Percentiles rank a stretch among this genome's conserved stretches.
phyloP scores from a whole-genome alignment of 2,797 vertebrate species.

The Poeciliopsis turneri region DNA sequence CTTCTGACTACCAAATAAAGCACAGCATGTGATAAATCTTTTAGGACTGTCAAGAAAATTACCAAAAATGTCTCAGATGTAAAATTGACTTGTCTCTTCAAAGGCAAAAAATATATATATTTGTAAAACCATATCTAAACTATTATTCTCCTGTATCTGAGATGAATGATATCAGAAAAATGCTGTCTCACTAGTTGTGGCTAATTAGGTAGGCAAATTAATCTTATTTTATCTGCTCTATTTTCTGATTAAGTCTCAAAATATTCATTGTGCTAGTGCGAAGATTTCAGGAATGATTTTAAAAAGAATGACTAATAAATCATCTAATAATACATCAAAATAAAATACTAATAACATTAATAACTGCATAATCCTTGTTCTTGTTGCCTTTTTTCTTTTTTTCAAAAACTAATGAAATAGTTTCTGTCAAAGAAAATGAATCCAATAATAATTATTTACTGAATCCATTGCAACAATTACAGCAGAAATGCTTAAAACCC shows the following conservation, averaged over 20 bases:
- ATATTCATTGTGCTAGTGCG: not conserved
- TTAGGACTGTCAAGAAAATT: not conserved
- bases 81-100: not conserved
- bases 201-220: too few species aligned
- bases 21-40: not conserved
- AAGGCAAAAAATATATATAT: not conserved
- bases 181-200: too few species aligned
- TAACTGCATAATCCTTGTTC: not conserved
- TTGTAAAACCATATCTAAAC: not conserved
- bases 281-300: not conserved
- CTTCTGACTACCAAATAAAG: not conserved
- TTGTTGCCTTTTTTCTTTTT: not conserved
- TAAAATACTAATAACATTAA: not conserved
- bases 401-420: not conserved
- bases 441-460: not conserved
- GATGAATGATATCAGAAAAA: not conserved
- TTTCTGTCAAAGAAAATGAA: not conserved
- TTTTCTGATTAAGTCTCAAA: not conserved
- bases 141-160: not conserved
- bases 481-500: not conserved
- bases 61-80: not conserved
- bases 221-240: too few species aligned
- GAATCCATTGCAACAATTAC: constrained; percentile 11
- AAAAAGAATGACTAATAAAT: not conserved
- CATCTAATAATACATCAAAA: not conserved